Evolutionary conservation across 2,113 vertebrate genomes (phyloP).

Genomic region (Suncus etruscus): DNA sequence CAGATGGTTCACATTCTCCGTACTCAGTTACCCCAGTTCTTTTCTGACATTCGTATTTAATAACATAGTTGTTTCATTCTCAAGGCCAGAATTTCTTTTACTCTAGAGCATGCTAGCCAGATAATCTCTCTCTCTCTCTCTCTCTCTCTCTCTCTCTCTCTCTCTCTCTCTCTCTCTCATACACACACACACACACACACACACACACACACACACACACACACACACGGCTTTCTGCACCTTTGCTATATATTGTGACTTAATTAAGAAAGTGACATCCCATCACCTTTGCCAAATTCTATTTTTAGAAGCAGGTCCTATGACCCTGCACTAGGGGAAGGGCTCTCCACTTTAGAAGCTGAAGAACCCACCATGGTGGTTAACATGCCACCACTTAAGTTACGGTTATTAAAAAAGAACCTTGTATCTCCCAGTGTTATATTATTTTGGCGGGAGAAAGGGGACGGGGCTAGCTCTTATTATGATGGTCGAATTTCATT

Average conservation of each 20-base stretch:
- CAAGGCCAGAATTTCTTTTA: constrained; percentile 9
- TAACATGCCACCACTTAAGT: not conserved
- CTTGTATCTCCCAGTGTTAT: constrained; percentile 11
- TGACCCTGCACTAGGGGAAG: accelerated
- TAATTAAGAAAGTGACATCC: not conserved
- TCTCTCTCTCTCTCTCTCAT: no score
- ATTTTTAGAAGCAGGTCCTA: not conserved
- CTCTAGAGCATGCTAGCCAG: not conserved
- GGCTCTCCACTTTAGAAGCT: not conserved
- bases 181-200: not conserved
- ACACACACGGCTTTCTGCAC: not conserved
- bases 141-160: no score
- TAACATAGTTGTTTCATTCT: not conserved
- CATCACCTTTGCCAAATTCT: not conserved
- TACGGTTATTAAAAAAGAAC: not conserved
- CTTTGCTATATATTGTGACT: not conserved
- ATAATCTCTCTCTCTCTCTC: not conserved
- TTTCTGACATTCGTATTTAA: not conserved
- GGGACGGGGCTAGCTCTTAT: not conserved
- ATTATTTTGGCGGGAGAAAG: not conserved
- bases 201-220: not conserved
- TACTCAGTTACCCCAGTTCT: not conserved
- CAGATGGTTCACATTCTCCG: no score
- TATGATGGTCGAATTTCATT: constrained; percentile 28
- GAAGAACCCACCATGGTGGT: not conserved